Conservation (phyloP, 1,140 invertebrate species). For the Neocloeon triangulifer region DNA sequence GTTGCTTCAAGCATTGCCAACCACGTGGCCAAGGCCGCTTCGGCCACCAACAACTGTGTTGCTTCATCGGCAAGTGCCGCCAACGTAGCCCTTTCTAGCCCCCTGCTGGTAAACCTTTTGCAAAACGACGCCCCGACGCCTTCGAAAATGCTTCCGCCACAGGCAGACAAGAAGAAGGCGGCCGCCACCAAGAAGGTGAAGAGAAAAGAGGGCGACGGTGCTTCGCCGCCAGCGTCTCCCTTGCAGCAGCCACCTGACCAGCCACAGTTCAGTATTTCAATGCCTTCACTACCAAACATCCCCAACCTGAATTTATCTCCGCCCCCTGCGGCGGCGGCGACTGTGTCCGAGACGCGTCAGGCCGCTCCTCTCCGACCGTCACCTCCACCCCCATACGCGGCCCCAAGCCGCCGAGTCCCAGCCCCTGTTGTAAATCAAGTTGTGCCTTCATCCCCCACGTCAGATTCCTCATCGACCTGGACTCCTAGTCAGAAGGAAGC, state of each 20-base stretch:
- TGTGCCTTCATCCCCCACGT: no score
- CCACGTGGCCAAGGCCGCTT: no score
- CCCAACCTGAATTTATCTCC: conserved; percentile 2
- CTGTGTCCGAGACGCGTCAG: neutral
- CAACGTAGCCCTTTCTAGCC: conserved; percentile 53
- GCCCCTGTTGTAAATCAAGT: conserved; percentile 9
- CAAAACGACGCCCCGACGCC: conserved; percentile 43
- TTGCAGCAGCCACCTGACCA: conserved; percentile 3
- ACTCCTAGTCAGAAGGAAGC: conserved; percentile 7
- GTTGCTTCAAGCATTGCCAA: no score
- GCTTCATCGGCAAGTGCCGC: no score
- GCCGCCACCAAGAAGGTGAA: conserved; percentile 2
- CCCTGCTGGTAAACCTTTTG: conserved; percentile 72
- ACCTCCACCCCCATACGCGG: conserved; percentile 12
- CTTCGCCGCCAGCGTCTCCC: conserved; percentile 4
- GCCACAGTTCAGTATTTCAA: conserved; percentile 7
- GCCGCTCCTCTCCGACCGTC: conserved; percentile 9
- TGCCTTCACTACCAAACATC: conserved; percentile 3
- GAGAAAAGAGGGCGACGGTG: conserved; percentile 2
- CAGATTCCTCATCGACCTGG: no score
- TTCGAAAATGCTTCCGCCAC: conserved; percentile 14
- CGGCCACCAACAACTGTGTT: no score
- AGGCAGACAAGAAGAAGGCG: conserved; percentile 14
- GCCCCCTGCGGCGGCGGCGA: conserved; percentile 6
- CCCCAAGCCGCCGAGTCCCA: conserved; percentile 18